Percentiles rank a stretch among this genome's conserved stretches.
Evolutionary conservation across 92 coral and sea anemone genomes (phyloP).

Genomic region (Paramuricea clavata): DNA sequence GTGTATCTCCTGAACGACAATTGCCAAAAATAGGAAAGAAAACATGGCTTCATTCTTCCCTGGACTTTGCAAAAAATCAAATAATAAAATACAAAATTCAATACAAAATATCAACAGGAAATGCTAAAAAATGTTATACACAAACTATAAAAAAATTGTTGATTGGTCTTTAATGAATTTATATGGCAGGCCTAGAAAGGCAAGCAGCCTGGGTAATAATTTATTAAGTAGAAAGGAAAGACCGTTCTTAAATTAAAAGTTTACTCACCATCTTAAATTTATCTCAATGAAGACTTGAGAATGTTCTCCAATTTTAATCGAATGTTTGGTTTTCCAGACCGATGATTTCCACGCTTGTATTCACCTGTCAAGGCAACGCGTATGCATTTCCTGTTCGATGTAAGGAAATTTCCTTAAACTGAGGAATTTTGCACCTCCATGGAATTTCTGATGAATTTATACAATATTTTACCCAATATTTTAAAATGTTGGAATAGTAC

Average conservation of each 20-base stretch:
- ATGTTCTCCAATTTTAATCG: neutral
- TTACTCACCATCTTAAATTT: neutral
- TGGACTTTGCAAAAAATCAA: neutral
- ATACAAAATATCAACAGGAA: neutral
- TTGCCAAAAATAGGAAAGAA: neutral
- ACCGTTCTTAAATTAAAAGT: neutral
- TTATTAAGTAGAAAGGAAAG: too few relatives aligned
- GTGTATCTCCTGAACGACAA: slow-evolving; percentile 25
- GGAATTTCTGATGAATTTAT: too few relatives aligned
- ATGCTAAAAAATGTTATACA: too few relatives aligned
- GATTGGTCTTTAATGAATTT: too few relatives aligned
- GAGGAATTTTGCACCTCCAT: too few relatives aligned
- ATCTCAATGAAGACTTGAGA: neutral
- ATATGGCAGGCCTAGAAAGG: too few relatives aligned
- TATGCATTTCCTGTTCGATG: neutral
- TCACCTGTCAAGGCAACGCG: slow-evolving; percentile 5
- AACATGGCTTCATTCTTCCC: neutral
- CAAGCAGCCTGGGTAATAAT: too few relatives aligned
- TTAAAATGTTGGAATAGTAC: too few relatives aligned
- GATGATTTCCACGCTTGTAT: neutral
- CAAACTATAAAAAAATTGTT: too few relatives aligned
- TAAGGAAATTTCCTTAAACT: too few relatives aligned
- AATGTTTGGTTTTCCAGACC: neutral
- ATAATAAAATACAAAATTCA: neutral
- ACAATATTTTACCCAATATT: too few relatives aligned